These are phyloP conservation scores for Nothobranchius kuhntae DNA, from an alignment of 2,113 vertebrate genomes.

Conservation along the genomic window DNA sequence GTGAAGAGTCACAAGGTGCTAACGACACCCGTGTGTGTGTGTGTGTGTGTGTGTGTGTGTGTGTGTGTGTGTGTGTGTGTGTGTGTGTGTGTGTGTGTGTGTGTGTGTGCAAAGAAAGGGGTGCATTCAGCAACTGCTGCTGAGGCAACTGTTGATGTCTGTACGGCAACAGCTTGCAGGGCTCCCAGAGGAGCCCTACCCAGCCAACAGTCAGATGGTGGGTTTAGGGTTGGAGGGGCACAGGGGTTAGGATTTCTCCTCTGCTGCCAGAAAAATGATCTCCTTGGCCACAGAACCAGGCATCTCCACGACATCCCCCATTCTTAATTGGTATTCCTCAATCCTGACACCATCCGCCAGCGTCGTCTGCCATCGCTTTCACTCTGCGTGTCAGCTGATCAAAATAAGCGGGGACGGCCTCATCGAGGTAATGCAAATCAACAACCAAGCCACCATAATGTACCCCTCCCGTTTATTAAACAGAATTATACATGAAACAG, in stretches of 20 bases:
- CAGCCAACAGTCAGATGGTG: slow-evolving; percentile 74
- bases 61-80: no score
- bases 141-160: slow-evolving; percentile 77
- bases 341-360: slow-evolving; percentile 38
- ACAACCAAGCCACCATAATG: neutral
- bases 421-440: neutral
- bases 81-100: slow-evolving; percentile 10
- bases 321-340: slow-evolving; percentile 65
- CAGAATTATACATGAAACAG: neutral
- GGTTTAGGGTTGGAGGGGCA: slow-evolving; percentile 65
- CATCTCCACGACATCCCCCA: slow-evolving; percentile 55
- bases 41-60: no score
- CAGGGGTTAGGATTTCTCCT: slow-evolving; percentile 70
- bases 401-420: slow-evolving; percentile 40
- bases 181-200: slow-evolving; percentile 64
- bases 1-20: slow-evolving; percentile 55
- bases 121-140: slow-evolving; percentile 70
- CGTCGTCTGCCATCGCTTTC: slow-evolving; percentile 37
- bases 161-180: slow-evolving; percentile 73
- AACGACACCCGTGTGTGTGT: slow-evolving; percentile 39
- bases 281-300: slow-evolving; percentile 65
- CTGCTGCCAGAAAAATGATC: slow-evolving; percentile 66
- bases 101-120: slow-evolving; percentile 12
- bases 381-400: neutral
- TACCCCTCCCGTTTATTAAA: slow-evolving; percentile 11